Evolutionary conservation across 92 coral and sea anemone species (phyloP).

Genomic region (Actinostola sp.): DNA sequence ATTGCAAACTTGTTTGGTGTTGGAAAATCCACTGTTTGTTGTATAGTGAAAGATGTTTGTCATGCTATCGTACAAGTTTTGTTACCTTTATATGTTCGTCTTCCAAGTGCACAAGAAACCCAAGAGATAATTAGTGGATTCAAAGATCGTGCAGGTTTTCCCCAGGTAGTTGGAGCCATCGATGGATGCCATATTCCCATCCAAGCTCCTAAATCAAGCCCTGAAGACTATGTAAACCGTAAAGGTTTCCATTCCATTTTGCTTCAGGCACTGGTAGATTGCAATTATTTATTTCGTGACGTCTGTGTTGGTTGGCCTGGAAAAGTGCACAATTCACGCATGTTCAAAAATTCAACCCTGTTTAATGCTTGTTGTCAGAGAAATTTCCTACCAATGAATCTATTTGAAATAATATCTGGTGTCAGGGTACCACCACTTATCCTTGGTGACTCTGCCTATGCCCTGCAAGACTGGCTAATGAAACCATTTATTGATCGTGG

Average conservation of each 20-base stretch:
- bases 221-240: slow-evolving; percentile 44
- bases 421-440: slow-evolving; percentile 46
- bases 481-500: slow-evolving; percentile 24
- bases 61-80: slow-evolving; percentile 25
- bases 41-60: slow-evolving; percentile 35
- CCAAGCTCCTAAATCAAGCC: slow-evolving; percentile 17
- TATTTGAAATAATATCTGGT: slow-evolving; percentile 23
- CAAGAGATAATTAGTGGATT: slow-evolving; percentile 37
- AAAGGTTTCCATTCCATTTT: slow-evolving; percentile 40
- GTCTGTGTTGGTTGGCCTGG: slow-evolving; percentile 55
- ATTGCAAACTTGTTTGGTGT: slow-evolving; percentile 46
- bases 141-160: slow-evolving; percentile 26
- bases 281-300: slow-evolving; percentile 29
- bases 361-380: slow-evolving; percentile 4
- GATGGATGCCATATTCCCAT: slow-evolving; percentile 54
- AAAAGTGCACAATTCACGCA: slow-evolving; percentile 31
- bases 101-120: slow-evolving; percentile 31
- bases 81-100: slow-evolving; percentile 17
- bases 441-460: slow-evolving; percentile 49
- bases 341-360: slow-evolving; percentile 25
- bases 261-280: slow-evolving; percentile 42
- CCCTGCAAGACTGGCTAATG: slow-evolving; percentile 54
- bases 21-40: slow-evolving; percentile 57
- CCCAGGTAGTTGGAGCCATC: slow-evolving; percentile 39
- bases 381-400: slow-evolving; percentile 24